Evolutionary conservation across 2,797 vertebrate species (phyloP).

Genomic region (Parambassis ranga): DNA sequence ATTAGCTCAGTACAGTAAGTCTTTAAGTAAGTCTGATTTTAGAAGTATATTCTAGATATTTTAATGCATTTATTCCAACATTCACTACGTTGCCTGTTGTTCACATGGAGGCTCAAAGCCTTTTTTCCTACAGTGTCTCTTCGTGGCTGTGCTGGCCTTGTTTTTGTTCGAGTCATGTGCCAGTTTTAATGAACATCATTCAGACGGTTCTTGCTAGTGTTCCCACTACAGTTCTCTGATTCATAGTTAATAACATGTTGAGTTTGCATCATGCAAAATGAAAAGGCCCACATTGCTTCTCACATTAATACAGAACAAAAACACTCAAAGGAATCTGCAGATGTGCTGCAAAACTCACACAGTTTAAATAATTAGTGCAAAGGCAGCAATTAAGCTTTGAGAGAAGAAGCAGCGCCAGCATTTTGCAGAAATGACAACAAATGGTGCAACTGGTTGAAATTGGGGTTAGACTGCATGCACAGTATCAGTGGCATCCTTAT

Average conservation of each 20-base stretch:
- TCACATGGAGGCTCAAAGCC: slow-evolving; percentile 4
- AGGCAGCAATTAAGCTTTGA: slow-evolving; percentile 46
- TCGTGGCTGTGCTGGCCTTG: slow-evolving; percentile 22
- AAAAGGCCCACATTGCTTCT: slow-evolving; percentile 46
- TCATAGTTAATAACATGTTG: slow-evolving; percentile 67
- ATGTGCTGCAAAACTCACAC: slow-evolving; percentile 32
- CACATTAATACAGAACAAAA: slow-evolving; percentile 59
- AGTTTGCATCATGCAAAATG: slow-evolving; percentile 62
- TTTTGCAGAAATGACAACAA: slow-evolving; percentile 4
- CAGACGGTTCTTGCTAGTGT: slow-evolving; percentile 36
- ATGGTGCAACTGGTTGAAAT: background rate
- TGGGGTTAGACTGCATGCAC: background rate
- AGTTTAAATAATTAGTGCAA: slow-evolving; percentile 44
- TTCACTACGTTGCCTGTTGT: background rate
- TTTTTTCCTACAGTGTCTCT: slow-evolving; percentile 1
- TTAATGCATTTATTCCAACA: background rate
- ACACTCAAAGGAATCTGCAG: slow-evolving; percentile 49
- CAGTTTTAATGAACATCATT: slow-evolving; percentile 48
- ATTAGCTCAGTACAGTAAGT: too few relatives aligned
- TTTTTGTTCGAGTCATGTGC: slow-evolving; percentile 49
- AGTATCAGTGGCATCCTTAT: background rate
- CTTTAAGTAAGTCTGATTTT: too few relatives aligned
- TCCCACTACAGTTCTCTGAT: slow-evolving; percentile 43
- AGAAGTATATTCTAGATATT: background rate
- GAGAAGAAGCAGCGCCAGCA: slow-evolving; percentile 32